Evolutionary conservation across 2,113 vertebrate species (phyloP).

Genomic region (Perca schrenkii): DNA sequence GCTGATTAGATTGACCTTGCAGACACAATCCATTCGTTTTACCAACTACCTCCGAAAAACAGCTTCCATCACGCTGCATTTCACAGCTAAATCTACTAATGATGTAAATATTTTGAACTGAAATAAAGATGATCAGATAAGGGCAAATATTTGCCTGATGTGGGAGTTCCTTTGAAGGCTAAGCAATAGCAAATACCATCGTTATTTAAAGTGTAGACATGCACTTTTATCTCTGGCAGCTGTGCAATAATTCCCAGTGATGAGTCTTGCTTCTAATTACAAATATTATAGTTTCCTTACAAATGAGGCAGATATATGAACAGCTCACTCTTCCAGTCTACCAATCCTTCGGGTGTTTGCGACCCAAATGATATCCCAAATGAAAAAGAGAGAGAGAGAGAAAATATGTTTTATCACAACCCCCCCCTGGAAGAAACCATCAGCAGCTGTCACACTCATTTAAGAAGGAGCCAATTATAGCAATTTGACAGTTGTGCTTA

Average conservation of each 20-base stretch:
- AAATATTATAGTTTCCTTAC: slow-evolving; percentile 48
- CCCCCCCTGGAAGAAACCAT: slow-evolving; percentile 8
- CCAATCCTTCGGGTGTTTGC: slow-evolving; percentile 7
- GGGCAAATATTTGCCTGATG: slow-evolving; percentile 17
- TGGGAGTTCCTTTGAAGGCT: slow-evolving; percentile 29
- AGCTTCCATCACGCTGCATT: background rate
- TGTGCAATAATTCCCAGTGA: slow-evolving; percentile 53
- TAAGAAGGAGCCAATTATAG: slow-evolving; percentile 49
- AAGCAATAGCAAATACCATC: slow-evolving; percentile 1
- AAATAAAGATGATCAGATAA: slow-evolving; percentile 18
- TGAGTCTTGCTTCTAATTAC: slow-evolving; percentile 46
- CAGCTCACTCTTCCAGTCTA: slow-evolving; percentile 13
- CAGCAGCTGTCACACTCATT: slow-evolving; percentile 48
- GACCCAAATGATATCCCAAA: slow-evolving; percentile 18
- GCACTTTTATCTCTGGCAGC: slow-evolving; percentile 52
- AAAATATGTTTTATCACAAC: slow-evolving; percentile 7
- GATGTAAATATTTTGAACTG: slow-evolving; percentile 12
- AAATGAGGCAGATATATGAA: slow-evolving; percentile 48
- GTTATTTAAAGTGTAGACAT: slow-evolving; percentile 41
- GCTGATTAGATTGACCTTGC: slow-evolving; percentile 64
- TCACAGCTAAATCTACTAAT: slow-evolving; percentile 5
- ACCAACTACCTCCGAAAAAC: background rate
- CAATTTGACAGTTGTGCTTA: slow-evolving; percentile 47
- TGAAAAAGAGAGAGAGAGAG: background rate
- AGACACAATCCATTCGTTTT: slow-evolving; percentile 25